Percentiles rank a stretch among this genome's conserved stretches.
These are phyloP conservation scores for Mercenaria mercenaria DNA, from an alignment of 1,140 invertebrate genomes.

Conservation along the genomic window DNA sequence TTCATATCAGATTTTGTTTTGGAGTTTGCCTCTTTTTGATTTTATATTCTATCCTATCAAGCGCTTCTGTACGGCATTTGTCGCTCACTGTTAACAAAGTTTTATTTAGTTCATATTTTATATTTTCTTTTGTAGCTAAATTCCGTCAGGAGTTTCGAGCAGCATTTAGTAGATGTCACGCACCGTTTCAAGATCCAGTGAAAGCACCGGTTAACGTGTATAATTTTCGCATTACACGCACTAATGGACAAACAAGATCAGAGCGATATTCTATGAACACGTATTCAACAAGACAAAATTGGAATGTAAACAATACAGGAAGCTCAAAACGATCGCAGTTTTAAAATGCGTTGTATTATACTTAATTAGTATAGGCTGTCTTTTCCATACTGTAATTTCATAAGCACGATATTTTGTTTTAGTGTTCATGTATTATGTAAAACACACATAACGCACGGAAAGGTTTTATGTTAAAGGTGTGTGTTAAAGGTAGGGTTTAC, in stretches of 20 bases:
- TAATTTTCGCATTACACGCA: slow-evolving; percentile 50
- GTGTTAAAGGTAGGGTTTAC: too few species aligned
- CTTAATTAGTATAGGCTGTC: too few species aligned
- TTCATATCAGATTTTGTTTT: too few species aligned
- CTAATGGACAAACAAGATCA: slow-evolving; percentile 43
- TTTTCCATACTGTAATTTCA: too few species aligned
- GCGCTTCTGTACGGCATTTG: too few species aligned
- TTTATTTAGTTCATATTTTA: neutral
- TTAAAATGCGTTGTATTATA: neutral
- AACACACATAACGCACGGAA: too few species aligned
- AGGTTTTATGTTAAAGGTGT: too few species aligned
- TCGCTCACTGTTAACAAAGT: too few species aligned
- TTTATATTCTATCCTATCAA: too few species aligned
- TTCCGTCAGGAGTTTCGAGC: slow-evolving; percentile 60
- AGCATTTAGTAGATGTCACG: slow-evolving; percentile 45
- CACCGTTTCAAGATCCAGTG: slow-evolving; percentile 3
- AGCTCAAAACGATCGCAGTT: slow-evolving; percentile 12
- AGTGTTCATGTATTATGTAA: too few species aligned
- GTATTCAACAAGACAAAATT: slow-evolving; percentile 14
- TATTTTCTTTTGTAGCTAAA: slow-evolving; percentile 15
- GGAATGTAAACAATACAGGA: slow-evolving; percentile 3
- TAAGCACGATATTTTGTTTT: too few species aligned
- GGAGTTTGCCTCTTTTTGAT: too few species aligned
- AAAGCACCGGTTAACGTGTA: slow-evolving; percentile 31
- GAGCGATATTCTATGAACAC: slow-evolving; percentile 60